A percentile compares a stretch with the other conserved stretches of the same genome.
Conservation (phyloP, 2,113 vertebrate species). For the Atractosteus spatula region DNA sequence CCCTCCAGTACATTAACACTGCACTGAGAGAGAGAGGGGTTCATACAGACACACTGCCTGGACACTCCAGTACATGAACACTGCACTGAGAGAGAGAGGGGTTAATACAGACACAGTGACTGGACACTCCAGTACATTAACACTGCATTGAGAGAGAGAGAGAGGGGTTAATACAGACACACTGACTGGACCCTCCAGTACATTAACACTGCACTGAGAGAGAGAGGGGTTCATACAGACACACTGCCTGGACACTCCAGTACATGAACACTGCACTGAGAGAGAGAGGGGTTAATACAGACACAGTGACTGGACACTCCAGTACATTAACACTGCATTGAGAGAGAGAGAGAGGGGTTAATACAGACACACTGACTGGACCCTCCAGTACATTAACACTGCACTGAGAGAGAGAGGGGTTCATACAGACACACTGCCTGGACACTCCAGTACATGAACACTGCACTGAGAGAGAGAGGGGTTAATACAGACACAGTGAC, state of each 20-base stretch:
- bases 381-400: background rate
- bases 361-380: background rate
- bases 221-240: no score
- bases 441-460: slow-evolving; percentile 71
- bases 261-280: slow-evolving; percentile 39
- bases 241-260: no score
- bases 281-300: slow-evolving; percentile 26
- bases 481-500: slow-evolving; percentile 12
- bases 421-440: slow-evolving; percentile 60
- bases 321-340: background rate
- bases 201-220: background rate
- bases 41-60: background rate
- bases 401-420: slow-evolving; percentile 20
- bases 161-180: slow-evolving; percentile 25
- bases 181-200: slow-evolving; percentile 13
- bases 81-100: background rate
- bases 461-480: slow-evolving; percentile 43
- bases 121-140: no score
- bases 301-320: background rate
- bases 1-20: no score
- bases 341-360: slow-evolving; percentile 2
- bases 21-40: slow-evolving; percentile 2
- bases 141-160: slow-evolving; percentile 23
- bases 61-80: background rate
- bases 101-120: background rate